These are phyloP conservation scores for Nylanderia fulva DNA, from an alignment of 1,140 invertebrate genomes.

Conservation along the genomic window DNA sequence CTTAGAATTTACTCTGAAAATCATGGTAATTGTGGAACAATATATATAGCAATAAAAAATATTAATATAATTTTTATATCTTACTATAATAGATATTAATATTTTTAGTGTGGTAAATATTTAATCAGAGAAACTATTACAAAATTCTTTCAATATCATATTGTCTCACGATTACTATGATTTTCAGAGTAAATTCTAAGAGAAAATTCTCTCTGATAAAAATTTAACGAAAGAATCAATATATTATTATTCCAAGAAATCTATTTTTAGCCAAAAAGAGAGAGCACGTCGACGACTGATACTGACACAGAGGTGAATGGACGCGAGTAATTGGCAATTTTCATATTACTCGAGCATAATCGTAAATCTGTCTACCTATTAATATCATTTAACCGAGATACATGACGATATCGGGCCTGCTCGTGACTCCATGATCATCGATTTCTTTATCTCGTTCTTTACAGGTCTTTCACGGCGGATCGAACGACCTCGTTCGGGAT, in stretches of 20 bases:
- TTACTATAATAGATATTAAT: no score
- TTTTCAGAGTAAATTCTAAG: no score
- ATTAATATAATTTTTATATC: no score
- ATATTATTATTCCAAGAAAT: conserved; percentile 17
- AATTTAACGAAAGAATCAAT: background rate
- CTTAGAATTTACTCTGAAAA: no score
- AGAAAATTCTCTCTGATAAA: no score
- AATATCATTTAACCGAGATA: conserved; percentile 44
- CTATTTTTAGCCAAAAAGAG: background rate
- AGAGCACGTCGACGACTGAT: conserved; percentile 1
- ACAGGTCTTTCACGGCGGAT: conserved; percentile 23
- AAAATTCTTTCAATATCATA: no score
- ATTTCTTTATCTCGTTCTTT: conserved; percentile 54
- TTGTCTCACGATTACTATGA: no score
- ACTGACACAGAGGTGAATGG: conserved; percentile 26
- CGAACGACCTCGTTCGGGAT: conserved; percentile 41
- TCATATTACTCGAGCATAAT: conserved; percentile 56
- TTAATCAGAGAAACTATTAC: no score
- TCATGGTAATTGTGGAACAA: no score
- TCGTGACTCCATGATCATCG: conserved; percentile 22
- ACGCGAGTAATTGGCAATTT: conserved; percentile 38
- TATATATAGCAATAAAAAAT: no score
- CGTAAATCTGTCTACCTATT: conserved; percentile 48
- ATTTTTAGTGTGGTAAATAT: no score
- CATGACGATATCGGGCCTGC: conserved; percentile 30